A percentile compares a stretch with the other conserved stretches of the same genome.
Conservation (phyloP, 35 echinoderm and acorn worm genomes). For the Anneissia japonica region DNA sequence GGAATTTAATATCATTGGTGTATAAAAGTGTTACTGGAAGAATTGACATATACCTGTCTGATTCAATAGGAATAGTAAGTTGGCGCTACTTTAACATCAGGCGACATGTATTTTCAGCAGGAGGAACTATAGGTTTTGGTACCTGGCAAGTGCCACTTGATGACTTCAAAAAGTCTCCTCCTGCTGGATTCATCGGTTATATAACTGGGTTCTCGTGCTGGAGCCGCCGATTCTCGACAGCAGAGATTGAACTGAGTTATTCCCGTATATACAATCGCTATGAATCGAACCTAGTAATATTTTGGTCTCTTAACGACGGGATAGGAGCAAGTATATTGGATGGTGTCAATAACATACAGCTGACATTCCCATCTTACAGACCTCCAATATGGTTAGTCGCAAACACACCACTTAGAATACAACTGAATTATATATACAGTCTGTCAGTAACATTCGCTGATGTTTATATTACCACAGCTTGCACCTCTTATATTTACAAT, state of each 20-base stretch:
- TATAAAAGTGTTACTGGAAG: slow-evolving; percentile 22
- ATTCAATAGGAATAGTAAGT: slow-evolving; percentile 22
- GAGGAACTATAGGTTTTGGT: slow-evolving; percentile 54
- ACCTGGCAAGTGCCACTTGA: slow-evolving; percentile 61
- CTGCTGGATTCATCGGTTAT: slow-evolving; percentile 43
- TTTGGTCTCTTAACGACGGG: slow-evolving; percentile 57
- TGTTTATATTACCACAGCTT: slow-evolving; percentile 9
- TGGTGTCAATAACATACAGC: slow-evolving; percentile 20
- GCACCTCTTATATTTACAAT: slow-evolving; percentile 26
- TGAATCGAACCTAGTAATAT: slow-evolving; percentile 25
- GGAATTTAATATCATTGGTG: slow-evolving; percentile 63
- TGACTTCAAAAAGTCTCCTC: slow-evolving; percentile 30
- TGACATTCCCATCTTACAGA: slow-evolving; percentile 42
- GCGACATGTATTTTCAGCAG: slow-evolving; percentile 27
- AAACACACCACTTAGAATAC: slow-evolving; percentile 1
- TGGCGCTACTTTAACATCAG: slow-evolving; percentile 27
- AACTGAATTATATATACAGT: slow-evolving; percentile 6
- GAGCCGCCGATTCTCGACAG: slow-evolving; percentile 26
- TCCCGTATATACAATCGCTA: slow-evolving; percentile 3
- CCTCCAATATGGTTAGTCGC: slow-evolving; percentile 45
- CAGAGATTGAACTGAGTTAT: slow-evolving; percentile 49
- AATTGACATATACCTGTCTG: slow-evolving; percentile 45
- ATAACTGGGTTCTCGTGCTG: slow-evolving; percentile 49
- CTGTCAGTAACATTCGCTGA: slow-evolving; percentile 28
- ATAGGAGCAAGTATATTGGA: slow-evolving; percentile 26